phyloP scores from a whole-genome alignment of 2,113 vertebrate species.

The Apeltes quadracus region DNA sequence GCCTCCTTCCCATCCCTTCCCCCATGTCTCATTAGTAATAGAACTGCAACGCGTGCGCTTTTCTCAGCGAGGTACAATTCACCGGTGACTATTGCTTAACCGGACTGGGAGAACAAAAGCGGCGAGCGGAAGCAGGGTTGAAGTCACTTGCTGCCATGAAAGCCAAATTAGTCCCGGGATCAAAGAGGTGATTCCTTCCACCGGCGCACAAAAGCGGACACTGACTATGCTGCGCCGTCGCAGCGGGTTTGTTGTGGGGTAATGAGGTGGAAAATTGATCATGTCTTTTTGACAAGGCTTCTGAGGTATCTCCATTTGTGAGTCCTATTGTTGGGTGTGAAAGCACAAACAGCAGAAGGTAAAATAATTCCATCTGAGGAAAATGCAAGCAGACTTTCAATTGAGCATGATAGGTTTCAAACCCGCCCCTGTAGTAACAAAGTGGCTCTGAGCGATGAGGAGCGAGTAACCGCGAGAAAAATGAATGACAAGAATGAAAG shows the following conservation, averaged over 20 bases:
- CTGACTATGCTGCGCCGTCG: conserved; percentile 11
- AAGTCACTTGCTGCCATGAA: conserved; percentile 29
- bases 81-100: conserved; percentile 44
- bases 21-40: conserved; percentile 63
- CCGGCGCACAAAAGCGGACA: conserved; percentile 8
- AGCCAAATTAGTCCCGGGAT: conserved; percentile 38
- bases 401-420: conserved; percentile 60
- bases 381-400: conserved; percentile 20
- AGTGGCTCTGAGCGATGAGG: conserved; percentile 28
- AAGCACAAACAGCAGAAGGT: conserved; percentile 37
- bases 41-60: conserved; percentile 51
- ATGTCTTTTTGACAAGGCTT: conserved; percentile 50
- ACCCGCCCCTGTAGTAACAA: conserved; percentile 29
- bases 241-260: conserved; percentile 35
- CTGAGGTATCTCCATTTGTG: conserved; percentile 47
- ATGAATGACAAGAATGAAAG: conserved; percentile 32
- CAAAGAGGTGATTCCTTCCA: conserved; percentile 21
- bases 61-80: conserved; percentile 50
- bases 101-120: conserved; percentile 23
- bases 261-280: conserved; percentile 47
- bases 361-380: conserved; percentile 34
- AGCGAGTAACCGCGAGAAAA: not conserved
- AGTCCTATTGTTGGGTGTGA: conserved; percentile 39
- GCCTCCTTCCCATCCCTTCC: conserved; percentile 45
- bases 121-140: conserved; percentile 38